Base-by-base conservation (phyloP, 2,888 invertebrate species). In the Sinhomidia bicolor region DNA sequence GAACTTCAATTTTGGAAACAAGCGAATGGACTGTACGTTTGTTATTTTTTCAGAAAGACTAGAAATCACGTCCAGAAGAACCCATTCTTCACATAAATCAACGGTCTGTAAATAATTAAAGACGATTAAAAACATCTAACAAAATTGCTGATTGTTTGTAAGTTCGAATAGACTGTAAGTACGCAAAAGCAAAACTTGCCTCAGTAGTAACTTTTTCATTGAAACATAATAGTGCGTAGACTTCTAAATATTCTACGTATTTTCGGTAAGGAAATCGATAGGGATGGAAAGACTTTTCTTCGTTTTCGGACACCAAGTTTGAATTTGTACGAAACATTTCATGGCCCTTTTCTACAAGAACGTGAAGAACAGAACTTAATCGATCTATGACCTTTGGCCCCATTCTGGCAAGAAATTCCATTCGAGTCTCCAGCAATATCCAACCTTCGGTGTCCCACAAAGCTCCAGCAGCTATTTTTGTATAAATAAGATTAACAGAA, bases 361-460 rank as follows among this genome's bases (percentile, higher is more conserved):
- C 29, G 41, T 87, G 54, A 14, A 90, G 78, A 47, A 83, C 32
- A 1, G 68, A 36, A 51, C 76, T 86, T 10, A 88, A 10, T n/a
- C 29, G 78, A 36, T 76, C 71, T 14, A 68, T 71, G 10, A 36
- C 26, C 14, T 79, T 60, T 47, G 17, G 17, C 12, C 32, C 51
- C 36, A 82, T 0, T 26, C 32, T 62, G 0, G 74, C 26, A 57
- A 91, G 36, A 14, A 41, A 76, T 20, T 91, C 88, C 9, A 90
- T 14, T 32, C 91, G 54, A 0, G 74, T 74, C 68, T 91, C 91
- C 6, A 91, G n/a, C 26, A 91, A 47, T 9, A 84, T 14, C 84
- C 89, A 83, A 12, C 90, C 90, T 76, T 91, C 91, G 1, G 83
- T 32, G 0, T 79, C 57, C 88, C 89, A 90, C 14, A 90, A 51